Percentiles rank a stretch among this genome's conserved stretches.
Evolutionary conservation across 2,113 vertebrate genomes (phyloP).

Genomic region (Isichthys henryi): DNA sequence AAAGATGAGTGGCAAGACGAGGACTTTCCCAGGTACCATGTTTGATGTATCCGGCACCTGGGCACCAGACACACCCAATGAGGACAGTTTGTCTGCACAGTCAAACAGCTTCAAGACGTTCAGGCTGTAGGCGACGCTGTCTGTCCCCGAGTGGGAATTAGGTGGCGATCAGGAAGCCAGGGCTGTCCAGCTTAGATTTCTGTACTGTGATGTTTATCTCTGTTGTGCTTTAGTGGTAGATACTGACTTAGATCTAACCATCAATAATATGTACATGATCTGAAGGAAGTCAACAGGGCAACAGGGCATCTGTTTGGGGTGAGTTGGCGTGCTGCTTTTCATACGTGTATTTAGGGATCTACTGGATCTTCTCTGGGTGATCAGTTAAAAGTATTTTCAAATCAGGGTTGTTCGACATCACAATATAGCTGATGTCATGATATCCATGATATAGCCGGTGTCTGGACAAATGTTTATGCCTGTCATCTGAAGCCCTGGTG

Average conservation of each 20-base stretch:
- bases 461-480: background rate
- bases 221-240: background rate
- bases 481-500: background rate
- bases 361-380: background rate
- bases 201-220: background rate
- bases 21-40: slow-evolving; percentile 74
- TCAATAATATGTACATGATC: background rate
- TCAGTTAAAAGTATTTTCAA: background rate
- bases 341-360: background rate
- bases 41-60: background rate
- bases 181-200: background rate
- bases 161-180: background rate
- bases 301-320: too few species aligned
- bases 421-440: background rate
- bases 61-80: background rate
- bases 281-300: background rate
- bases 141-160: background rate
- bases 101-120: background rate
- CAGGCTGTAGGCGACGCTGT: background rate
- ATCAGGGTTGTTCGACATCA: background rate
- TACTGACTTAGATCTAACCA: background rate
- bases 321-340: background rate
- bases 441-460: background rate
- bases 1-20: slow-evolving; percentile 90
- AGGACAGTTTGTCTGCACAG: background rate